phyloP scores from a whole-genome alignment of 2,113 vertebrate genomes.

The Phyllopteryx taeniolatus region DNA sequence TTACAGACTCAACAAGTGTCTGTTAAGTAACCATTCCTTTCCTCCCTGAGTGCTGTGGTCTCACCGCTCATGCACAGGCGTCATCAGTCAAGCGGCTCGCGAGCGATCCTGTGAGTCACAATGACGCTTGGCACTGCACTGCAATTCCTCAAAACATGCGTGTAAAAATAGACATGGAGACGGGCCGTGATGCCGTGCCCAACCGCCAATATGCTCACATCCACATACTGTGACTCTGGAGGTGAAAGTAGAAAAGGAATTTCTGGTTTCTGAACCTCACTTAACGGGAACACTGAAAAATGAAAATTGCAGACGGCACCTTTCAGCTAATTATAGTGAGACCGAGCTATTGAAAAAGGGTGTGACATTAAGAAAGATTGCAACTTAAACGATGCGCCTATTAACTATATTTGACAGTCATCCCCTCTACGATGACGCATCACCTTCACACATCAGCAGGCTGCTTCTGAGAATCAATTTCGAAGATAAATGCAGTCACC shows the following conservation, averaged over 20 bases:
- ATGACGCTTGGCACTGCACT: constrained; percentile 45
- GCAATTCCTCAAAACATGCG: constrained; percentile 49
- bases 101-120: constrained; percentile 55
- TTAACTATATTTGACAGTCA: constrained; percentile 9
- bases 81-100: constrained; percentile 27
- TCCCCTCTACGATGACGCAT: constrained; percentile 10
- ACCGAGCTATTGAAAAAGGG: neutral
- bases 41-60: neutral
- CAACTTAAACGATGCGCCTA: neutral
- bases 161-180: constrained; percentile 64
- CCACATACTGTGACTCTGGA: constrained; percentile 31
- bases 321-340: constrained; percentile 2
- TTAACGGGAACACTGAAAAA: constrained; percentile 36
- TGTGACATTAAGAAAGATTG: constrained; percentile 5
- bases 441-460: constrained; percentile 13
- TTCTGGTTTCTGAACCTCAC: constrained; percentile 11
- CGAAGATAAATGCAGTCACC: constrained; percentile 17
- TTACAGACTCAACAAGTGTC: neutral
- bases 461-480: constrained; percentile 11
- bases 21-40: no score
- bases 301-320: neutral
- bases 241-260: constrained; percentile 44
- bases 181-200: constrained; percentile 43
- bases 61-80: neutral
- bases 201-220: constrained; percentile 47